Evolutionary conservation across 2,888 invertebrate genomes (phyloP).

Genomic region (Polydrusus cervinus): DNA sequence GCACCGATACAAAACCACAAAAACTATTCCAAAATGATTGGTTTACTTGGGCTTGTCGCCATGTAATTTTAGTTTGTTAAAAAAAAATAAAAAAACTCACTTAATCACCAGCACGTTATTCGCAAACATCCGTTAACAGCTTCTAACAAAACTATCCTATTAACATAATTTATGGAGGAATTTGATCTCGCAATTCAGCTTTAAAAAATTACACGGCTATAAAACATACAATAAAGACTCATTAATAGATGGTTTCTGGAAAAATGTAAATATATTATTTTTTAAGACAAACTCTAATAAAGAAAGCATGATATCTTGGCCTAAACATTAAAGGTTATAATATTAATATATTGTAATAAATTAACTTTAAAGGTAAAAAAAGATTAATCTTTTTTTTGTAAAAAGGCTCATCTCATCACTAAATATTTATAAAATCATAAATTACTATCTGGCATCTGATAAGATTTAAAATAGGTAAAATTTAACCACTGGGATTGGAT

Average conservation of each 20-base stretch:
- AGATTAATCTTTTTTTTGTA: too few species aligned
- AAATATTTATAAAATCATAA: too few species aligned
- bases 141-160: conserved; percentile 12
- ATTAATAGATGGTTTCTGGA: background rate
- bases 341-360: background rate
- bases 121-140: conserved; percentile 2
- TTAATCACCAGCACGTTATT: conserved; percentile 2
- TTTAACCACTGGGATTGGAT: too few species aligned
- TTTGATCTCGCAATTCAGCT: conserved; percentile 12
- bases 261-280: background rate
- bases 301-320: background rate
- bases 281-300: background rate
- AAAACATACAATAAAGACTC: conserved; percentile 3
- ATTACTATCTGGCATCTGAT: too few species aligned
- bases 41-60: background rate
- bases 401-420: too few species aligned
- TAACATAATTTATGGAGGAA: conserved; percentile 17
- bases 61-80: too few species aligned
- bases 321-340: background rate
- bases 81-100: background rate
- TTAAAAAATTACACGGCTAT: conserved; percentile 2
- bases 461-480: too few species aligned
- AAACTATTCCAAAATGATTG: background rate
- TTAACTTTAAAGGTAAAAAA: background rate
- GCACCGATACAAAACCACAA: background rate